phyloP scores from a whole-genome alignment of 2,888 invertebrate species.

The Caenorhabditis becei region DNA sequence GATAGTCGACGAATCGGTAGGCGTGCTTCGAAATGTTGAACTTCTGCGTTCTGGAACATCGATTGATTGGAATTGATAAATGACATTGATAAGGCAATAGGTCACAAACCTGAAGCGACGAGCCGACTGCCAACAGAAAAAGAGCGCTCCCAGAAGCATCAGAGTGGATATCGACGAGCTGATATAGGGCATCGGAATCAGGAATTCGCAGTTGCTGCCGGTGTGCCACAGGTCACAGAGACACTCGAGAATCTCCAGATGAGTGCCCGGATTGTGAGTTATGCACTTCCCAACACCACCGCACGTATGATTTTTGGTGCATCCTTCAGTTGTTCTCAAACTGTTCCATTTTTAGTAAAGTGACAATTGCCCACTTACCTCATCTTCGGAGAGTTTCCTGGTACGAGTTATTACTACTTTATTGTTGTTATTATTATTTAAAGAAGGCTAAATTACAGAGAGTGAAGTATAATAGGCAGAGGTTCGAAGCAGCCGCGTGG shows the following conservation, averaged over 20 bases:
- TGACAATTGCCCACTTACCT: too few relatives aligned
- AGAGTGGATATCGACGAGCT: neutral
- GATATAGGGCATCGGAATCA: conserved; percentile 6
- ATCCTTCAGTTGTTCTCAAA: too few relatives aligned
- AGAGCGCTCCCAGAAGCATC: neutral
- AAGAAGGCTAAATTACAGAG: too few relatives aligned
- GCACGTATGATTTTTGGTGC: too few relatives aligned
- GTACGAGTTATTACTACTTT: too few relatives aligned
- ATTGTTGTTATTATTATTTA: too few relatives aligned
- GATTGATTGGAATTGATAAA: too few relatives aligned
- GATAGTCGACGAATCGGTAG: conserved; percentile 27
- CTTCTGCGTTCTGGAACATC: conserved; percentile 34
- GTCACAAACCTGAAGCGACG: conserved; percentile 19
- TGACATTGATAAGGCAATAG: neutral
- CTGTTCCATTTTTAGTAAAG: too few relatives aligned
- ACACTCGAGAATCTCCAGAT: conserved; percentile 11
- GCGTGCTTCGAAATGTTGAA: neutral
- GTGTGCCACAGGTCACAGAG: conserved; percentile 27
- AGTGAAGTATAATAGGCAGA: too few relatives aligned
- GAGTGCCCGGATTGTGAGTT: neutral
- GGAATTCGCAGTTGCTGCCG: conserved; percentile 17
- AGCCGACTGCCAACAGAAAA: conserved; percentile 16
- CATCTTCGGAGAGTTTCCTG: too few relatives aligned
- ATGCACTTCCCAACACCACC: conserved; percentile 5
- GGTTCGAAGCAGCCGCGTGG: neutral